Evolutionary conservation across 2,113 vertebrate species (phyloP).

Genomic region (Periophthalmus modestus): DNA sequence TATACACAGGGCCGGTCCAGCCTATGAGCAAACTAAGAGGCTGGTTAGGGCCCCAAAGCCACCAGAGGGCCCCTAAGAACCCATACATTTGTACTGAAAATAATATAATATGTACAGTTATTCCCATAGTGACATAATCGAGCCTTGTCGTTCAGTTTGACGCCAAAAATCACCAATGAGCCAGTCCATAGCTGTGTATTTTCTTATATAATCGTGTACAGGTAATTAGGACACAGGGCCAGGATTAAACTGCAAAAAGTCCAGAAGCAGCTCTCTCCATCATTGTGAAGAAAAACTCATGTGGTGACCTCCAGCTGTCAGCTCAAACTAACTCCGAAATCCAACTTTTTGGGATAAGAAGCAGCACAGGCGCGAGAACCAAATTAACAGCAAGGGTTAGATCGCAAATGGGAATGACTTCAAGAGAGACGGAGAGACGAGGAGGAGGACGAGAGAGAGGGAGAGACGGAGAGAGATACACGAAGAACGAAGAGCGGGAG

Average conservation of each 20-base stretch:
- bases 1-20: too few species aligned
- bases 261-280: neutral
- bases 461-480: neutral
- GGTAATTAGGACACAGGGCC: neutral
- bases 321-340: neutral
- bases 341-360: conserved; percentile 6
- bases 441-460: neutral
- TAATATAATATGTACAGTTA: too few species aligned
- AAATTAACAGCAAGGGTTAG: neutral
- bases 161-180: too few species aligned
- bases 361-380: neutral
- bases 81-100: too few species aligned
- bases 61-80: too few species aligned
- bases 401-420: neutral
- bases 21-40: too few species aligned
- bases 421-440: too few species aligned
- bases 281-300: neutral
- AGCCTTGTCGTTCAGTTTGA: too few species aligned
- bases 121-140: too few species aligned
- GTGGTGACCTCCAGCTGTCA: conserved; percentile 9
- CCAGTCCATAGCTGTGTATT: neutral
- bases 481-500: neutral
- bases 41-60: too few species aligned
- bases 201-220: neutral
- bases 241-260: neutral